Percentiles rank a stretch among this genome's conserved stretches.
Evolutionary conservation across 1,140 invertebrate genomes (phyloP).

Genomic region (Zaprionus nigranus): DNA sequence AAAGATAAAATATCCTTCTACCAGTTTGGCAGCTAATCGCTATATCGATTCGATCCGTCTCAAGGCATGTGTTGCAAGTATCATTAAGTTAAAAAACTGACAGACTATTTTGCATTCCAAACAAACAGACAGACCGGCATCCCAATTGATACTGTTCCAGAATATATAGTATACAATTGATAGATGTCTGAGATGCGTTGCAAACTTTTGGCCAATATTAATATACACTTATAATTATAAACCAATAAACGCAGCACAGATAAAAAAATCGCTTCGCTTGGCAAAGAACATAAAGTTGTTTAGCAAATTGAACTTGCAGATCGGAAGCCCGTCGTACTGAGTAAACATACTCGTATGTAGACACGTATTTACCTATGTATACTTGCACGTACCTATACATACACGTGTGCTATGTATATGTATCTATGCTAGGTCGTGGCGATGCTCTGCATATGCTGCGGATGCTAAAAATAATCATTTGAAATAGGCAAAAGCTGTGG

Average conservation of each 20-base stretch:
- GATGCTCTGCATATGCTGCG: constrained; percentile 33
- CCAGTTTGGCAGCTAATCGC: too few species aligned
- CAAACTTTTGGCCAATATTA: too few species aligned
- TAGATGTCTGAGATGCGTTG: too few species aligned
- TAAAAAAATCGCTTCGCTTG: background rate
- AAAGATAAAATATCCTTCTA: too few species aligned
- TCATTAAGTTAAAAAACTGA: too few species aligned
- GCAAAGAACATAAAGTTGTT: background rate
- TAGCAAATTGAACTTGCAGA: constrained; percentile 15
- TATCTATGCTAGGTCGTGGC: constrained; percentile 14
- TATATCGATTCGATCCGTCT: too few species aligned
- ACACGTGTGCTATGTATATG: constrained; percentile 13
- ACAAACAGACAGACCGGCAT: too few species aligned
- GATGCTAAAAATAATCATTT: constrained; percentile 42
- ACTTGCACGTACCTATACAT: constrained; percentile 13
- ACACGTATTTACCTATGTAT: constrained; percentile 7
- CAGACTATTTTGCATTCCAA: too few species aligned
- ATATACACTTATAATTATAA: background rate
- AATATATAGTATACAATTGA: too few species aligned
- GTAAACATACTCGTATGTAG: background rate
- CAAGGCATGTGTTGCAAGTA: too few species aligned
- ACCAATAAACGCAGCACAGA: background rate
- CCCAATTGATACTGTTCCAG: too few species aligned
- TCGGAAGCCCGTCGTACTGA: background rate
- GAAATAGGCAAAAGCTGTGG: constrained; percentile 12